Evolutionary conservation across 2,797 vertebrate species (phyloP).

Genomic region (Rhinella marina): DNA sequence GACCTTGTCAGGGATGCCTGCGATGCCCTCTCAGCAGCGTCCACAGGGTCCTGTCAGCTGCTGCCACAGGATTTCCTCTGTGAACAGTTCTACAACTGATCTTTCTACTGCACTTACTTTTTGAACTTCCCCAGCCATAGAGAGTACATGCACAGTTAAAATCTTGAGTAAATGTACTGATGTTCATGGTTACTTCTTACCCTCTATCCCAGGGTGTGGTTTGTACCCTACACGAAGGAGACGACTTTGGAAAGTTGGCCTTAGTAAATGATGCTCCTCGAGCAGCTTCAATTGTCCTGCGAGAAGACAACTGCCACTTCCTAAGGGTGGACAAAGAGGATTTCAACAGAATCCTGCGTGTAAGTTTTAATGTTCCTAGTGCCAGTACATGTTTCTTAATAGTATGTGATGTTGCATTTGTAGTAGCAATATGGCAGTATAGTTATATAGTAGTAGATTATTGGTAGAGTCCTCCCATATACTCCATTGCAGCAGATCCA

Average conservation of each 20-base stretch:
- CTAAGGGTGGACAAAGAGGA: slow-evolving; percentile 97
- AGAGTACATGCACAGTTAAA: neutral
- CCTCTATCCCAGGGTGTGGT: slow-evolving; percentile 86
- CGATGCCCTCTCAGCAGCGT: too few relatives aligned
- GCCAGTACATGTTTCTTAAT: too few relatives aligned
- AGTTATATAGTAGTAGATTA: neutral
- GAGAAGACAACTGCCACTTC: slow-evolving; percentile 98
- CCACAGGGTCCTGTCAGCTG: too few relatives aligned
- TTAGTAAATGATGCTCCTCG: slow-evolving; percentile 96
- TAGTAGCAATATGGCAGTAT: neutral
- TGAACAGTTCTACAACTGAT: too few relatives aligned
- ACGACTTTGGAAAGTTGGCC: slow-evolving; percentile 97
- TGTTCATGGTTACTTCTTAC: slow-evolving; percentile 64
- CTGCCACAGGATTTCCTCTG: too few relatives aligned
- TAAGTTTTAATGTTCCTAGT: slow-evolving; percentile 70
- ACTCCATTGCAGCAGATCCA: neutral
- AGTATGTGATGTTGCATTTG: neutral
- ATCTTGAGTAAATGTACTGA: slow-evolving; percentile 17
- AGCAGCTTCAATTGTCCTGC: slow-evolving; percentile 93
- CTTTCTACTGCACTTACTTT: too few relatives aligned
- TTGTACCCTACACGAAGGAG: slow-evolving; percentile 94
- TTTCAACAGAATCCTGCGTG: slow-evolving; percentile 96
- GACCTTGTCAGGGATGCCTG: too few relatives aligned
- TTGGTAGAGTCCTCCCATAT: neutral
- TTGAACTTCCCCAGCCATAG: too few relatives aligned